Base-by-base conservation (phyloP, 2,888 invertebrate species). In the Orchesella flavescens region DNA sequence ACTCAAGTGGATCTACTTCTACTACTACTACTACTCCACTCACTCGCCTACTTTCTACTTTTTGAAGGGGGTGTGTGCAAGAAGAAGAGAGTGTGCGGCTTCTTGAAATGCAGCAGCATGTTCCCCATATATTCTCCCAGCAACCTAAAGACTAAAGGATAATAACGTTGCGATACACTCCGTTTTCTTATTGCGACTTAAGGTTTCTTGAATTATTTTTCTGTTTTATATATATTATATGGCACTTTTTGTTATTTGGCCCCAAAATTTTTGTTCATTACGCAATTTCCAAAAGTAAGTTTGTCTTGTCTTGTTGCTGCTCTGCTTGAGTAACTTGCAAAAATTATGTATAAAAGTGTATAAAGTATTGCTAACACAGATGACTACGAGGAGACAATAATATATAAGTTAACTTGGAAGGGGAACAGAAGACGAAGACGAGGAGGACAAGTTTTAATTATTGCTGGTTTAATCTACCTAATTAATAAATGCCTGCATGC, bases 401-500 rank as follows among this genome's bases (percentile, higher is more conserved):
- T 12, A 63, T 34, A 34, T 13, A 65, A 65, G 65, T 65, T 65
- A 65, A 17, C 44, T 34, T 13, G n/a, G 65, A 34, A 34, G 34
- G 34, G 57, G 10, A 1, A 57, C 57, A 15, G n/a, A 57, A 57
- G 57, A 57, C 21, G 7, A 46, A 21, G 21, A 61, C 46, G 1
- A 21, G 46, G 7, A 46, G 43, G 21, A 61, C 46, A 9, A 21
- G 46, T 43, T 73, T 59, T 44, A 73, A 46, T 73, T 17, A 55
- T 49, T 69, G 53, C 53, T 61, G 15, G 4, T 73, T 34, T 61
- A 73, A 44, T 61, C 73, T 46, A 46, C 57, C 46, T 61, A 73
- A 73, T 73, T 73, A 73, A 73, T 73, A 73, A 73, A 73, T 73
- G 73, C 73, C 59, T 61, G 10, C 73, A 73, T 61, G 73, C 55